Conservation (phyloP, 2,113 vertebrate species). For the Nothocercus nigrocapillus region DNA sequence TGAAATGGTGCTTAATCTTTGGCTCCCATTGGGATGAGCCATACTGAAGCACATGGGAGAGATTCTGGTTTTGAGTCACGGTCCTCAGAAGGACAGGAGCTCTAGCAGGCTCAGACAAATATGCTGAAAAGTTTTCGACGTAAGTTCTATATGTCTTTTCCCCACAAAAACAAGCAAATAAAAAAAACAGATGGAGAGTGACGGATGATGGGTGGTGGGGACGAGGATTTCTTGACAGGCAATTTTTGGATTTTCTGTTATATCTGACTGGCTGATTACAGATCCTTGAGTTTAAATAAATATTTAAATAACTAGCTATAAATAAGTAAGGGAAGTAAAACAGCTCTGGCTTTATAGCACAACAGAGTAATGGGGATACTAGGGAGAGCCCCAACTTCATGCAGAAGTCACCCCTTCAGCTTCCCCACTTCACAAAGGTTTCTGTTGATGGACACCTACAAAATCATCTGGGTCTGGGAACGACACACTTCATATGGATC, state of each 20-base stretch:
- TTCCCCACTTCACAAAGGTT: neutral
- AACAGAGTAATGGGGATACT: too few relatives aligned
- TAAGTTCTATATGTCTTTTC: neutral
- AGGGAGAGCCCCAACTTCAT: neutral
- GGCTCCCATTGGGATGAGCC: neutral
- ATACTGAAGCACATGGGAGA: neutral
- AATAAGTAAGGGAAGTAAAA: neutral
- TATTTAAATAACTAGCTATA: neutral
- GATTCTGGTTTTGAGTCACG: neutral
- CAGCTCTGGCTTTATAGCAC: neutral
- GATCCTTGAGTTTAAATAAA: neutral
- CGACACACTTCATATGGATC: fast-evolving
- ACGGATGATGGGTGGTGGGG: neutral
- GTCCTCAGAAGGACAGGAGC: neutral
- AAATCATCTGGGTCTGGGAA: neutral
- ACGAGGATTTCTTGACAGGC: neutral
- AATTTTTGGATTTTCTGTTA: neutral
- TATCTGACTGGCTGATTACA: neutral
- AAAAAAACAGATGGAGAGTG: neutral
- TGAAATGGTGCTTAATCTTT: neutral
- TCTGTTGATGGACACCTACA: neutral
- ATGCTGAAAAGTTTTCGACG: neutral
- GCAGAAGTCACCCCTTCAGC: neutral
- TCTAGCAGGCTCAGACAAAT: neutral
- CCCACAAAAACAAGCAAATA: too few relatives aligned